phyloP scores from a whole-genome alignment of 2,797 vertebrate species.

The Enteromius unitaeniatus region DNA sequence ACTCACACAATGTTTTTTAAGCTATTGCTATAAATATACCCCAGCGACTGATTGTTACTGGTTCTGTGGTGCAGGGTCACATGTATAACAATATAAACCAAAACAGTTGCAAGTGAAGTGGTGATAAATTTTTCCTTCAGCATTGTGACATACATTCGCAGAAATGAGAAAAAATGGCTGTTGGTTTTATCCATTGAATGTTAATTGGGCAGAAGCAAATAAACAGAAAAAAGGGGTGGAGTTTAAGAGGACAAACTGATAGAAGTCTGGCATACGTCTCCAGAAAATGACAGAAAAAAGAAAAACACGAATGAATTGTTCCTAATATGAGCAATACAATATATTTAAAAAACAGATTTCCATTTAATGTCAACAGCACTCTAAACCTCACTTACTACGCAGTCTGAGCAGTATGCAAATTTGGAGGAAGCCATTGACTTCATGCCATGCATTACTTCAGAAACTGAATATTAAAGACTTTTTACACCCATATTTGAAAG shows the following conservation, averaged over 20 bases:
- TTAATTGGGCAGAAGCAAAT: background rate
- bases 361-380: background rate
- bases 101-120: background rate
- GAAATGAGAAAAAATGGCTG: background rate
- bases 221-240: background rate
- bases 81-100: background rate
- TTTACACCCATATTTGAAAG: constrained; percentile 44
- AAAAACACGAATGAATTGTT: background rate
- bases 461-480: constrained; percentile 10
- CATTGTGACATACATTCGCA: background rate
- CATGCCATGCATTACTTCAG: constrained; percentile 11
- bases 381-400: background rate
- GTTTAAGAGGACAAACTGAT: background rate
- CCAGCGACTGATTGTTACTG: too few relatives aligned
- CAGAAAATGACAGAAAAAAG: too few relatives aligned
- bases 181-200: background rate
- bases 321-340: background rate
- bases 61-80: too few relatives aligned
- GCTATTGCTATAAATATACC: too few relatives aligned
- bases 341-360: background rate
- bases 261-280: background rate
- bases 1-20: too few relatives aligned
- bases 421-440: background rate
- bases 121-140: background rate
- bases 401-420: background rate